Conservation (phyloP, 2,113 vertebrate species). For the Cichladusa arquata region DNA sequence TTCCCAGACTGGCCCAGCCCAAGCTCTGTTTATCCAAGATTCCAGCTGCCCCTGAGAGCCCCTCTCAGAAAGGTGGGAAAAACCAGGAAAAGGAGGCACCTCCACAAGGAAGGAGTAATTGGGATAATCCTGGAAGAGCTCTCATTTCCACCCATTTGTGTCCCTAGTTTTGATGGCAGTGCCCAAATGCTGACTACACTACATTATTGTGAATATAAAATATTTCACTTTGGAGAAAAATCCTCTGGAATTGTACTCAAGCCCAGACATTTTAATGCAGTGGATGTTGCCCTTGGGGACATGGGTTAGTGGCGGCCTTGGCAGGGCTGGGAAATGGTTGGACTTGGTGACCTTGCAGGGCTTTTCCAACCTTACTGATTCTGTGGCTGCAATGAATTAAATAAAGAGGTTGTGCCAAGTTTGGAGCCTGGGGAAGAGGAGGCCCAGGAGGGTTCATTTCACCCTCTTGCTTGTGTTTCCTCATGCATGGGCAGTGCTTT, state of each 20-base stretch:
- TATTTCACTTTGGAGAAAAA: accelerated
- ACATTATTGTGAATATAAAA: background rate
- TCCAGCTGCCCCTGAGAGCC: accelerated
- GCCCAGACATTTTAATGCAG: background rate
- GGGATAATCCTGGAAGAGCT: background rate
- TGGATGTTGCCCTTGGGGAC: background rate
- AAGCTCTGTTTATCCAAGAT: background rate
- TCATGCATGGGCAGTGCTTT: accelerated
- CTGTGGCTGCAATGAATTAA: background rate
- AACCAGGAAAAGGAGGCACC: background rate
- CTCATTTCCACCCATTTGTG: background rate
- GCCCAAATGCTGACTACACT: background rate
- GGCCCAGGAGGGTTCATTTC: background rate
- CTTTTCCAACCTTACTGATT: background rate
- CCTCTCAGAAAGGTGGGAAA: background rate
- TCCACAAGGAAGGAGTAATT: background rate
- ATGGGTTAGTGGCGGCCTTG: background rate
- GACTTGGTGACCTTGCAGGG: background rate
- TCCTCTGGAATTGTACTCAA: background rate
- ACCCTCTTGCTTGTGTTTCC: background rate
- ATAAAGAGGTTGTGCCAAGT: background rate
- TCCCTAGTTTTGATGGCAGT: background rate
- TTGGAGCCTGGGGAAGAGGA: background rate
- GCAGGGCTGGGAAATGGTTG: background rate
- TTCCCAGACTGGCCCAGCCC: background rate